Evolutionary conservation across 2,888 invertebrate genomes (phyloP).

Genomic region (Diplolepis rosae): DNA sequence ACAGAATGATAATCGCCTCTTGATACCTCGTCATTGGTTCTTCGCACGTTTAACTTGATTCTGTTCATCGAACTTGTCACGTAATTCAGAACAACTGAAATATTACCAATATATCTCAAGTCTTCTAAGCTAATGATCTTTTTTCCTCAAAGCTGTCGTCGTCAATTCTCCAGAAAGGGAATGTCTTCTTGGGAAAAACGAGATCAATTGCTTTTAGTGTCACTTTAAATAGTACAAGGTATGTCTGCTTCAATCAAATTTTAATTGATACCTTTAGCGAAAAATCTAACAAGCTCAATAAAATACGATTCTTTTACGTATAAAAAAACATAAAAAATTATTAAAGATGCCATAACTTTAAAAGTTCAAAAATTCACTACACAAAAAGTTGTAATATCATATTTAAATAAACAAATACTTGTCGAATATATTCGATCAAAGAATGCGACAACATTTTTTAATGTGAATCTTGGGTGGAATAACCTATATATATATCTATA

Average conservation of each 20-base stretch:
- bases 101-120: constrained; percentile 16
- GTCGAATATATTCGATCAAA: too few species aligned
- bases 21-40: constrained; percentile 28
- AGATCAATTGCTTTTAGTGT: background rate
- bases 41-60: constrained; percentile 22
- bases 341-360: too few species aligned
- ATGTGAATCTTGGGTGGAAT: too few species aligned
- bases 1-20: constrained; percentile 56
- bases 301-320: too few species aligned
- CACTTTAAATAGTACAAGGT: background rate
- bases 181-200: background rate
- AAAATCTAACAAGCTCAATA: background rate
- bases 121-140: constrained; percentile 16
- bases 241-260: background rate
- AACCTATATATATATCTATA: too few species aligned
- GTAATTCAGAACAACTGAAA: constrained; percentile 16
- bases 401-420: too few species aligned
- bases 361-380: too few species aligned
- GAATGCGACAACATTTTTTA: too few species aligned
- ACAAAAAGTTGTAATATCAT: too few species aligned
- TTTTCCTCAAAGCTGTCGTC: background rate
- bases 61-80: constrained; percentile 20
- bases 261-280: background rate
- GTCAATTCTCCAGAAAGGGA: background rate
- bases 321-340: too few species aligned